These are phyloP conservation scores for Laothoe populi DNA, from an alignment of 2,888 invertebrate species.

Conservation along the genomic window DNA sequence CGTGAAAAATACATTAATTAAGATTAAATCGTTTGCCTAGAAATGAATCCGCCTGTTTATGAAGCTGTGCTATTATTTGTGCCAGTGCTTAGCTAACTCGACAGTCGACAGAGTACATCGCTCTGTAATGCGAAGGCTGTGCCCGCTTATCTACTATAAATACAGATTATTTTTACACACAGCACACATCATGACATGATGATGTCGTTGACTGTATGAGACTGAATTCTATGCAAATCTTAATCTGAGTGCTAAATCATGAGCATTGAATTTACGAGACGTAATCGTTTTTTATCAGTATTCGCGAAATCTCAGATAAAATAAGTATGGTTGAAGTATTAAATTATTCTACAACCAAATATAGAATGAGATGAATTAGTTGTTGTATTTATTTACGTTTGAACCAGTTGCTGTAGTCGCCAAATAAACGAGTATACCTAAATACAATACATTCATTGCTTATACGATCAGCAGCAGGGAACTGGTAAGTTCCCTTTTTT, in stretches of 20 bases:
- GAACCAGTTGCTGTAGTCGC: not conserved
- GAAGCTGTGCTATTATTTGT: constrained; percentile 1
- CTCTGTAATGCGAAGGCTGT: not conserved
- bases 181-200: not conserved
- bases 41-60: not conserved
- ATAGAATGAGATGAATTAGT: not conserved
- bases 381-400: not conserved
- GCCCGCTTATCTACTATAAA: constrained; percentile 16
- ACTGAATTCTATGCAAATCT: constrained; percentile 48
- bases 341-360: constrained; percentile 1
- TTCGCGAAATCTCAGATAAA: constrained; percentile 32
- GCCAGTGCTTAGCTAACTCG: not conserved
- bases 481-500: constrained; percentile 5
- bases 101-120: not conserved
- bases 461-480: constrained; percentile 8
- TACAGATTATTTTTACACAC: constrained; percentile 3
- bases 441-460: not conserved
- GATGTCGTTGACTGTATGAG: constrained; percentile 25
- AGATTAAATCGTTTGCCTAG: not conserved
- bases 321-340: constrained; percentile 16
- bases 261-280: constrained; percentile 44
- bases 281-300: constrained; percentile 42
- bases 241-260: constrained; percentile 56
- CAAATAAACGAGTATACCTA: not conserved
- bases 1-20: constrained; percentile 14